Conservation (phyloP, 2,797 vertebrate species). For the Presbytis comata region DNA sequence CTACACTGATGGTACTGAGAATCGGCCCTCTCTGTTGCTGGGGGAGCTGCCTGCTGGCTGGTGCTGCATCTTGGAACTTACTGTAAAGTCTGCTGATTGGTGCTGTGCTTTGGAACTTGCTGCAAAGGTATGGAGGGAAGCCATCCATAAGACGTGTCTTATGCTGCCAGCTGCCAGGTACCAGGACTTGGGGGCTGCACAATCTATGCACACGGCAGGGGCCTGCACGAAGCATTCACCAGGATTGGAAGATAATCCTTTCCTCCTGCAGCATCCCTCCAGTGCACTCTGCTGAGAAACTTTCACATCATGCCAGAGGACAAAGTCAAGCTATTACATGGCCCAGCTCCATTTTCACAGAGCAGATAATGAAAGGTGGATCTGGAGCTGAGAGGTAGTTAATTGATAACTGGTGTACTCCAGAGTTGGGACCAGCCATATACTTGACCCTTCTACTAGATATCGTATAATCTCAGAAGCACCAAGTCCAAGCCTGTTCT, state of each 20-base stretch:
- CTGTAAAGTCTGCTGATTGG: background rate
- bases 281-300: background rate
- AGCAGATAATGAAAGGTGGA: background rate
- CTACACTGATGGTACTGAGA: background rate
- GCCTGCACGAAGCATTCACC: background rate
- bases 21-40: background rate
- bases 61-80: background rate
- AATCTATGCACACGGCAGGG: rapidly evolving
- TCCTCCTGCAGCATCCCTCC: too few relatives aligned
- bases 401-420: background rate
- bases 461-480: background rate
- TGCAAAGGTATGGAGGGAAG: background rate
- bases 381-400: background rate
- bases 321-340: background rate
- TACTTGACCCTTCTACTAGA: background rate
- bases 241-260: background rate
- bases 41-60: background rate
- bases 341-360: background rate
- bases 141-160: background rate
- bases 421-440: background rate
- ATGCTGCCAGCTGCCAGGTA: background rate
- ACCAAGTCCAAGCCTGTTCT: background rate
- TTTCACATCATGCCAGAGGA: background rate
- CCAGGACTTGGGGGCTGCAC: background rate
- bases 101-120: background rate